Evolutionary conservation across 2,888 invertebrate species (phyloP).

Genomic region (Euphydryas editha): DNA sequence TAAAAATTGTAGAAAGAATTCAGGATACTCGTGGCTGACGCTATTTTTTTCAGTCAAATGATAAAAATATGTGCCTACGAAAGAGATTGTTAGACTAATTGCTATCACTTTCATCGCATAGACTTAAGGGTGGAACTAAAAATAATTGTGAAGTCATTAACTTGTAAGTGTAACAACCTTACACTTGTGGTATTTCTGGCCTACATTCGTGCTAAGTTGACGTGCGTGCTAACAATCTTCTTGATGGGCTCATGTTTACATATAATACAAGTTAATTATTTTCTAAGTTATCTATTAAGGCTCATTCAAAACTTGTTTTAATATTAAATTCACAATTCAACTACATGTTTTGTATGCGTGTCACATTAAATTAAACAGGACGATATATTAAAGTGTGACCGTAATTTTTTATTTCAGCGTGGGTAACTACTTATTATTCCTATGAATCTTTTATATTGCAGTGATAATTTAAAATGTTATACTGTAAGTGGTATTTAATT

Average conservation of each 20-base stretch:
- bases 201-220: slow-evolving; percentile 55
- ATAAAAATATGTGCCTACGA: slow-evolving; percentile 35
- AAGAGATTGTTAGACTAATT: slow-evolving; percentile 40
- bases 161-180: slow-evolving; percentile 53
- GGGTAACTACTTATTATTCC: slow-evolving; percentile 27
- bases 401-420: slow-evolving; percentile 38
- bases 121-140: slow-evolving; percentile 33
- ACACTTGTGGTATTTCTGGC: slow-evolving; percentile 56
- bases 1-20: slow-evolving; percentile 40
- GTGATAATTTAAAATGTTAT: slow-evolving; percentile 19
- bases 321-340: slow-evolving; percentile 35
- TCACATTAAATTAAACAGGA: slow-evolving; percentile 35
- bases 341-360: slow-evolving; percentile 32
- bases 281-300: slow-evolving; percentile 62
- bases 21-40: slow-evolving; percentile 32
- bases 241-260: slow-evolving; percentile 70
- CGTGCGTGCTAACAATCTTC: slow-evolving; percentile 72
- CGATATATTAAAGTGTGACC: slow-evolving; percentile 32
- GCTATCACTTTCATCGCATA: slow-evolving; percentile 32
- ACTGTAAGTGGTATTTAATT: slow-evolving; percentile 21
- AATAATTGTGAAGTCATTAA: slow-evolving; percentile 42
- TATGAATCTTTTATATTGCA: slow-evolving; percentile 26
- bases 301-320: slow-evolving; percentile 44
- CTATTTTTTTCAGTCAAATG: slow-evolving; percentile 32
- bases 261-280: slow-evolving; percentile 68